Conservation (phyloP, 2,113 vertebrate genomes). For the Aegypius monachus region DNA sequence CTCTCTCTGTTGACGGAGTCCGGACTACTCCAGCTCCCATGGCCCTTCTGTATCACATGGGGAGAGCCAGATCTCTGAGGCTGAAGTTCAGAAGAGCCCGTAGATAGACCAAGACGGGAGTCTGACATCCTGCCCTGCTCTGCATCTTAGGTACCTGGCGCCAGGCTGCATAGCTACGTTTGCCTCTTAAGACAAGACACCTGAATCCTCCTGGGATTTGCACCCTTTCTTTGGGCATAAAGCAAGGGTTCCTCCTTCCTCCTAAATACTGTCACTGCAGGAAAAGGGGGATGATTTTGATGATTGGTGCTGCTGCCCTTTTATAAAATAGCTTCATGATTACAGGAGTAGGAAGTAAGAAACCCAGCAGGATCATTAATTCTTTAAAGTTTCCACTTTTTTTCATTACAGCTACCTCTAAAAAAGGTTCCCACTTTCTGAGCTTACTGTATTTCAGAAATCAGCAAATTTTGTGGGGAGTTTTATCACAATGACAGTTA, state of each 20-base stretch:
- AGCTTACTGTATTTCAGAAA: background rate
- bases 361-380: background rate
- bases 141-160: rapidly evolving
- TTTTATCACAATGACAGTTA: background rate
- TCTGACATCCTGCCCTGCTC: background rate
- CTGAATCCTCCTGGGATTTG: background rate
- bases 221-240: background rate
- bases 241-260: background rate
- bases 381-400: background rate
- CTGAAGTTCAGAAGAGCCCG: background rate
- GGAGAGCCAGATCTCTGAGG: background rate
- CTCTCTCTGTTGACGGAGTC: background rate
- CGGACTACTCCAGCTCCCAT: rapidly evolving
- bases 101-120: background rate
- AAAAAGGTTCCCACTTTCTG: background rate
- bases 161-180: background rate
- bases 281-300: background rate
- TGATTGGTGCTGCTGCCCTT: background rate
- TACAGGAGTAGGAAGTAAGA: background rate
- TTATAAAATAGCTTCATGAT: background rate
- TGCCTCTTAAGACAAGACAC: background rate
- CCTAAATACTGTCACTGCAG: background rate
- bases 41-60: background rate
- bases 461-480: background rate
- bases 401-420: background rate